Percentiles rank a stretch among this genome's conserved stretches.
These are phyloP conservation scores for Himalopsyche japonica DNA, from an alignment of 2,888 invertebrate species.

Conservation along the genomic window DNA sequence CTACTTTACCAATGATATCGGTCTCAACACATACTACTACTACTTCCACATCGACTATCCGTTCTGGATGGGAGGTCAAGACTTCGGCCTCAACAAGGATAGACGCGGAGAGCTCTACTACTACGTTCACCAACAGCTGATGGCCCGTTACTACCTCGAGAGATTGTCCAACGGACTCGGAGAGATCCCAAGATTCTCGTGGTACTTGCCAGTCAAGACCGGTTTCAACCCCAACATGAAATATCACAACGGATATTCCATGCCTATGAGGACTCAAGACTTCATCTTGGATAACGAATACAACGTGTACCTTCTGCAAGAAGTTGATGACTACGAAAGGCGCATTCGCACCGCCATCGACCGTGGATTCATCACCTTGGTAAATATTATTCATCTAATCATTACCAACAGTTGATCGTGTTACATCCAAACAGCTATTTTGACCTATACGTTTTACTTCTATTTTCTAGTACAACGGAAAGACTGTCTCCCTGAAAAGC, in stretches of 20 bases:
- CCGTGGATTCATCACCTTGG: slow-evolving; percentile 46
- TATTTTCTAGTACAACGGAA: slow-evolving; percentile 42
- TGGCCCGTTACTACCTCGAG: slow-evolving; percentile 75
- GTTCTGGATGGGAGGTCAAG: slow-evolving; percentile 64
- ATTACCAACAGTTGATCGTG: too few species aligned
- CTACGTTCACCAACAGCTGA: slow-evolving; percentile 67
- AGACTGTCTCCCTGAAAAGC: slow-evolving; percentile 49
- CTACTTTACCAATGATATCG: slow-evolving; percentile 74
- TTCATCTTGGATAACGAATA: slow-evolving; percentile 50
- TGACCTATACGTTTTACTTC: not conserved
- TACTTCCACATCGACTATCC: slow-evolving; percentile 66
- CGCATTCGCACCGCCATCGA: slow-evolving; percentile 53
- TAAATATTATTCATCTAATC: slow-evolving; percentile 13
- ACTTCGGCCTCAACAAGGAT: slow-evolving; percentile 56
- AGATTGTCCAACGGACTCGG: slow-evolving; percentile 69
- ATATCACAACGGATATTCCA: slow-evolving; percentile 64
- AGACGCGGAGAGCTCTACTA: slow-evolving; percentile 69
- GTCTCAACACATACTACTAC: slow-evolving; percentile 68
- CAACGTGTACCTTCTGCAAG: slow-evolving; percentile 46
- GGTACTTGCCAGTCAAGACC: slow-evolving; percentile 53
- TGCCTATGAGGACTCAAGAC: slow-evolving; percentile 60
- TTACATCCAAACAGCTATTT: too few species aligned
- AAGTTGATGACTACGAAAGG: slow-evolving; percentile 46
- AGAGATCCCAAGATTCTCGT: slow-evolving; percentile 62
- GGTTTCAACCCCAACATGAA: slow-evolving; percentile 65